Evolutionary conservation across 2,113 vertebrate species (phyloP), one percentile per base, ranked within the genome.

Genomic region (Thinocorus orbignyianus): DNA sequence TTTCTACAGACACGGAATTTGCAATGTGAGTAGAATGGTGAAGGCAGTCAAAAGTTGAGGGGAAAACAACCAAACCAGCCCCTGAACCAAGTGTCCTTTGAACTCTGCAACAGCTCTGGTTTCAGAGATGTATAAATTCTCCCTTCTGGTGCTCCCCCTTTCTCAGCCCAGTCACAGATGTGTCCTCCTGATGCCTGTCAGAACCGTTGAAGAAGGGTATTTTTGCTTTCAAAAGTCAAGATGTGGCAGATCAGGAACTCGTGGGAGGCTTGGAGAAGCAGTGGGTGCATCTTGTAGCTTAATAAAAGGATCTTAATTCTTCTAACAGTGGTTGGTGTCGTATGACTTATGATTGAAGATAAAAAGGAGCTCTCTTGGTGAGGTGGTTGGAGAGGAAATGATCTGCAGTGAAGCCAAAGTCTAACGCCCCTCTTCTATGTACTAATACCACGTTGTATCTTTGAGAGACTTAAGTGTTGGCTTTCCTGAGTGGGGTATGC

Each of bases 391-490:
- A 69, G 30, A 69, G 71, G 62, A 83, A 72, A 49, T 64, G n/a
- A 39, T 60, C 16, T 60, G 46, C 46, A 41, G 49, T 26, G 74
- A 64, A 89, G 24, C 48, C 6, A 1, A 85, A 82, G 51, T 62
- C 35, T 12, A 35, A 1, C 0, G 0, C 6, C 48, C 51, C 23
- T 61, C 39, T 46, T 28, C n/a, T 61, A 3, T 11, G 1, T 16
- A 1, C 33, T 18, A 17, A 6, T 23, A 7, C 31, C 24, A 6
- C 17, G 7, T 16, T 65, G 61, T 39, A 1, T 66, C 16, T 60
- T 49, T 33, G 76, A 19, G 58, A 31, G 33, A 10, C 33, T 7
- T 6, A n/a, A 26, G 18, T 2, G 4, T 74, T 54, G 15, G 17
- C 35, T 64, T 54, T 72, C 55, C 46, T 14, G 33, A 35, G 28